Conservation (phyloP, 2,888 invertebrate species). For the Synanthedon vespiformis region DNA sequence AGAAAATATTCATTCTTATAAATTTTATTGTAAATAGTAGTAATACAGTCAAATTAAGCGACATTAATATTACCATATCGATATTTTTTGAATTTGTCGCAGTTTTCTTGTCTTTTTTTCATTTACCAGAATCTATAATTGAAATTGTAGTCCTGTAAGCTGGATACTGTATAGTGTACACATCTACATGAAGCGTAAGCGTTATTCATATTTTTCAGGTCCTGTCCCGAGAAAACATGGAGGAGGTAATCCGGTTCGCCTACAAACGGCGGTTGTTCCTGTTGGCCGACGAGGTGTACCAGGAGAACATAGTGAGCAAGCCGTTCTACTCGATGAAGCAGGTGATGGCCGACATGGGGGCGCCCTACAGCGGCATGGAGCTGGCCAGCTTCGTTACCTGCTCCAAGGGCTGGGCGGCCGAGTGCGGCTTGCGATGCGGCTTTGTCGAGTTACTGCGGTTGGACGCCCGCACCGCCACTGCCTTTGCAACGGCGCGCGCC, state of each 20-base stretch:
- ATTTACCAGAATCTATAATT: too few species aligned
- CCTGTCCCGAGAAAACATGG: constrained; percentile 86
- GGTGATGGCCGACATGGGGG: constrained; percentile 89
- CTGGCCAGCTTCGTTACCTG: constrained; percentile 93
- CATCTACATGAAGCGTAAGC: too few species aligned
- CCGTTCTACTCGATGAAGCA: constrained; percentile 91
- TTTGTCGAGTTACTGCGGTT: constrained; percentile 89
- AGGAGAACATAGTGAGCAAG: constrained; percentile 89
- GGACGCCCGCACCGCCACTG: constrained; percentile 78
- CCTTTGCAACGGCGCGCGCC: constrained; percentile 85
- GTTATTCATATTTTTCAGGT: constrained; percentile 58
- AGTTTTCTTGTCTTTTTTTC: too few species aligned
- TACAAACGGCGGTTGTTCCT: constrained; percentile 86
- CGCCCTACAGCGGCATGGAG: constrained; percentile 85
- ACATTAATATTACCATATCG: too few species aligned
- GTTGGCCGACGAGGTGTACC: constrained; percentile 94
- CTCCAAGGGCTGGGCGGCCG: constrained; percentile 92
- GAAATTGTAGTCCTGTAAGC: too few species aligned
- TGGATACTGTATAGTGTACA: too few species aligned
- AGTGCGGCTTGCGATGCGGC: constrained; percentile 93
- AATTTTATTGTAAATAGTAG: too few species aligned
- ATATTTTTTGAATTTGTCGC: too few species aligned
- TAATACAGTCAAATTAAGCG: too few species aligned
- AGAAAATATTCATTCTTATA: too few species aligned
- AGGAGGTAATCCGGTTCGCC: constrained; percentile 91